phyloP scores from a whole-genome alignment of 2,888 invertebrate genomes.

The Drosophila mayaguana region DNA sequence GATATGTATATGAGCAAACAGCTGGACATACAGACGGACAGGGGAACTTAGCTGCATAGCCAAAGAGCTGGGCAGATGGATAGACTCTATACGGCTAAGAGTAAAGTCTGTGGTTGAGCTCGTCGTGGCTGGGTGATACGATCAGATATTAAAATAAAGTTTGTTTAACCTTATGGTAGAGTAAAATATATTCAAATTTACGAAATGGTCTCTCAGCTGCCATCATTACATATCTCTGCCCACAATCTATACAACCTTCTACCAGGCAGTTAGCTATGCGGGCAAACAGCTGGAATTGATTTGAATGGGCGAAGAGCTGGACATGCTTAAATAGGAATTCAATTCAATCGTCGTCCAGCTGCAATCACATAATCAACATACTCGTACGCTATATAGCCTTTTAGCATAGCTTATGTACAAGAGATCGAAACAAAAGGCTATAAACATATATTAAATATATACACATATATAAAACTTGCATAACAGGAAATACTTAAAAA shows the following conservation, averaged over 20 bases:
- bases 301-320: background rate
- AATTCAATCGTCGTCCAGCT: background rate
- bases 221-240: too few relatives aligned
- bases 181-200: background rate
- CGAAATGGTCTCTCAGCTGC: background rate
- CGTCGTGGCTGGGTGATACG: too few relatives aligned
- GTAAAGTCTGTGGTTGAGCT: background rate
- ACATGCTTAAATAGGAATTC: background rate
- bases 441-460: constrained; percentile 1
- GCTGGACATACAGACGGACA: background rate
- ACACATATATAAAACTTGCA: constrained; percentile 28
- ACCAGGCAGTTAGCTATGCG: background rate
- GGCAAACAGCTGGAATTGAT: background rate
- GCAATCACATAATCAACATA: background rate
- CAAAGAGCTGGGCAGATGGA: background rate
- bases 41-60: background rate
- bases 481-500: constrained; percentile 56
- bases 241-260: background rate
- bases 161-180: too few relatives aligned
- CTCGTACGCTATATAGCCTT: background rate
- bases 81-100: background rate
- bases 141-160: background rate
- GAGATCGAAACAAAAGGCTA: background rate
- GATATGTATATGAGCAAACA: too few relatives aligned
- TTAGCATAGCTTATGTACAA: background rate